These are phyloP conservation scores for Amblyopsis hoosieri DNA, from an alignment of 2,797 vertebrate genomes.

Conservation along the genomic window DNA sequence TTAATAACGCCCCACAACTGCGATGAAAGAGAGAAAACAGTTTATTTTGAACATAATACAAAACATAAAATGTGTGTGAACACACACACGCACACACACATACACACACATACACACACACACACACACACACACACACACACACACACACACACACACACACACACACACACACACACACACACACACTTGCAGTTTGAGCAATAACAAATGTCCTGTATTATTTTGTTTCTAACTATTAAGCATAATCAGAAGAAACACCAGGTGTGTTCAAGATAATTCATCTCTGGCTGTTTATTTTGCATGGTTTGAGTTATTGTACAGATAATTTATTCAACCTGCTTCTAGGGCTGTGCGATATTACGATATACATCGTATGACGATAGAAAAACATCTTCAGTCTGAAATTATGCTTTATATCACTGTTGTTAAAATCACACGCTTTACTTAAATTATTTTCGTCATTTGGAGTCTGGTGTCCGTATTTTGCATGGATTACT, in stretches of 20 bases:
- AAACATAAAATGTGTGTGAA: neutral
- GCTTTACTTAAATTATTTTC: too few species aligned
- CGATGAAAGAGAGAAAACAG: conserved; percentile 19
- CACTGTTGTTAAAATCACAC: too few species aligned
- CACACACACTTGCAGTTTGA: neutral
- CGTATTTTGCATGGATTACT: too few species aligned
- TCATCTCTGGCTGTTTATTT: neutral
- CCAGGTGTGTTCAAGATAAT: too few species aligned
- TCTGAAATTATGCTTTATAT: too few species aligned
- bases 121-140: neutral
- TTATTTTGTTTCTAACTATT: too few species aligned
- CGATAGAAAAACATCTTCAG: too few species aligned
- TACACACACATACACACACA: too few species aligned
- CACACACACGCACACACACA: neutral
- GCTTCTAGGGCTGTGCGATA: neutral
- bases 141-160: neutral
- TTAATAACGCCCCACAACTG: conserved; percentile 97
- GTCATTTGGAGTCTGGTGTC: too few species aligned
- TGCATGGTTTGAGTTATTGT: neutral
- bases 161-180: neutral
- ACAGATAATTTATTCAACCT: neutral
- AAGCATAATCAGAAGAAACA: too few species aligned
- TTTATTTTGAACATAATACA: neutral
- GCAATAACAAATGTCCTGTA: neutral
- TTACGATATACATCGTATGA: too few species aligned